Conservation (phyloP, 2,888 invertebrate genomes). For the Leucania comma region DNA sequence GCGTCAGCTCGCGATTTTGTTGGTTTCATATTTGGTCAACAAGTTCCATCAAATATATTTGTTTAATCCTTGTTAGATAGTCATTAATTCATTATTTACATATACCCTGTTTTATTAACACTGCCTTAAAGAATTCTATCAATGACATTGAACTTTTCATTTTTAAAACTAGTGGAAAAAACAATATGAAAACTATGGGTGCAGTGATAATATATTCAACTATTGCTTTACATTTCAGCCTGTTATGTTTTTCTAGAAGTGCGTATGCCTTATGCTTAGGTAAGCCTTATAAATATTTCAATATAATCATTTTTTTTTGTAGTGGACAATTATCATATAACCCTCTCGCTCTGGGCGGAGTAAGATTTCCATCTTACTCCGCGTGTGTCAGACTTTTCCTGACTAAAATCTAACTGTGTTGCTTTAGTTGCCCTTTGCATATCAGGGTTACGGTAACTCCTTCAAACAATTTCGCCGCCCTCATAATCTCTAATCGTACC, state of each 20-base stretch:
- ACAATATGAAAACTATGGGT: constrained; percentile 6
- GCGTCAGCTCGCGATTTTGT: constrained; percentile 39
- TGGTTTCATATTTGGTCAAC: constrained; percentile 13
- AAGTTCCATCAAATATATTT: constrained; percentile 13
- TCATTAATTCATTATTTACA: no score
- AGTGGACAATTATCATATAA: neutral
- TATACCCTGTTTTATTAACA: constrained; percentile 7
- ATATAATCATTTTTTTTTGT: neutral
- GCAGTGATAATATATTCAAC: neutral
- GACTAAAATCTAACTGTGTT: no score
- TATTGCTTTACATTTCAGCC: neutral
- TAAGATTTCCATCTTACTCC: no score
- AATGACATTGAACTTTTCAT: neutral
- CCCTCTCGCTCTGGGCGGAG: no score
- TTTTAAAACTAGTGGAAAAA: neutral
- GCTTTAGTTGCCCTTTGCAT: no score
- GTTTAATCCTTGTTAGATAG: constrained; percentile 22
- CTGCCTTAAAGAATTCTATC: constrained; percentile 21
- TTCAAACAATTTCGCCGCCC: neutral
- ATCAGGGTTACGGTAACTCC: no score
- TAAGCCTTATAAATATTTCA: neutral
- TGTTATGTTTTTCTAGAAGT: neutral
- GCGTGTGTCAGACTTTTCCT: no score
- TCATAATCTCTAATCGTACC: neutral
- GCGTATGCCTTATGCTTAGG: neutral